Evolutionary conservation across 1,140 invertebrate species (phyloP).

Genomic region (Drosophila sp.): DNA sequence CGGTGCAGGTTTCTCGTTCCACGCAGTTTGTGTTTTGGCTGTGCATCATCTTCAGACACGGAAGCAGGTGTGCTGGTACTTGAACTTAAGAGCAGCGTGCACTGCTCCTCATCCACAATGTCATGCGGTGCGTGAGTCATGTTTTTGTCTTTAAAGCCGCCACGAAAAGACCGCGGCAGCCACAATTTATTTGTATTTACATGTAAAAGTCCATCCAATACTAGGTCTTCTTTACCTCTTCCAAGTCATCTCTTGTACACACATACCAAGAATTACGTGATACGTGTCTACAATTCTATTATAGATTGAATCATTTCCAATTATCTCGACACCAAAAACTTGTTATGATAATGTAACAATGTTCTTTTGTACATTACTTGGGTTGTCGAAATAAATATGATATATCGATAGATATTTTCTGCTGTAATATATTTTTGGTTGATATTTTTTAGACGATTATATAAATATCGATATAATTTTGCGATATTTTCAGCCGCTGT

Average conservation of each 20-base stretch:
- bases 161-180: conserved; percentile 8
- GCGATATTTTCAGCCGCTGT: too few species aligned
- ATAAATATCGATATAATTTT: too few species aligned
- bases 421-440: too few species aligned
- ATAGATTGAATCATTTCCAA: not conserved
- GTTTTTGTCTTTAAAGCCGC: conserved; percentile 1
- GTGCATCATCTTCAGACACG: conserved; percentile 44
- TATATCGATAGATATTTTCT: too few species aligned
- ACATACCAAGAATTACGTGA: not conserved
- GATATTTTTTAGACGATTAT: too few species aligned
- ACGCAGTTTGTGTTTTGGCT: conserved; percentile 34
- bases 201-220: too few species aligned
- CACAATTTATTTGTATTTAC: not conserved
- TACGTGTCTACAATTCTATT: not conserved
- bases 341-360: not conserved
- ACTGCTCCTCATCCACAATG: conserved; percentile 45
- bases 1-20: conserved; percentile 34
- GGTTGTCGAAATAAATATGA: too few species aligned
- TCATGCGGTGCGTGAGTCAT: conserved; percentile 26
- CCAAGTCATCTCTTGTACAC: not conserved
- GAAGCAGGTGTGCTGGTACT: conserved; percentile 18
- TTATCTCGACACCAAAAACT: not conserved
- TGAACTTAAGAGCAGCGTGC: conserved; percentile 31
- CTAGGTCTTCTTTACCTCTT: not conserved
- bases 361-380: not conserved